These are phyloP conservation scores for Crotalus viridis DNA, from an alignment of 2,113 vertebrate genomes.

Conservation along the genomic window DNA sequence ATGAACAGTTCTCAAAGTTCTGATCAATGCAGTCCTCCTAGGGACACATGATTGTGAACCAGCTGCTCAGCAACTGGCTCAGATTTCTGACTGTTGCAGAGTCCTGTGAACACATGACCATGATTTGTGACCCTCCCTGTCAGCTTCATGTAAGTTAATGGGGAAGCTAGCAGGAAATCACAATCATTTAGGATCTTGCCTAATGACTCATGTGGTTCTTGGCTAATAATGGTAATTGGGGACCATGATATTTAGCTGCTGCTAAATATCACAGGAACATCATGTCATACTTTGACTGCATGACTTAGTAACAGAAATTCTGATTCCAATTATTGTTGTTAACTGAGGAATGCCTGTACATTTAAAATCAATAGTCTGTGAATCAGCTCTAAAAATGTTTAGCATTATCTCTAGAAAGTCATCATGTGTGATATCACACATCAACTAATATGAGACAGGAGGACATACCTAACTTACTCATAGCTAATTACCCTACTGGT, in stretches of 20 bases:
- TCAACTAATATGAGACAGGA: conserved; percentile 19
- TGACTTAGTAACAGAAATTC: neutral
- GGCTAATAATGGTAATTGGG: neutral
- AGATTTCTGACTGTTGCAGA: neutral
- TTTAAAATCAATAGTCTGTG: neutral
- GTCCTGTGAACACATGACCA: neutral
- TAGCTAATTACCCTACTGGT: conserved; percentile 25
- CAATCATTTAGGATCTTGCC: neutral
- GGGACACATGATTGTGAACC: neutral
- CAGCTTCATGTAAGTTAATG: neutral
- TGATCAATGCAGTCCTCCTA: neutral
- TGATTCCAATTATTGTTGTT: neutral
- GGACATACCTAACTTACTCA: neutral
- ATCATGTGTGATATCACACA: neutral
- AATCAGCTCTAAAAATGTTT: neutral
- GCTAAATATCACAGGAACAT: neutral
- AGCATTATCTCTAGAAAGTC: conserved; percentile 23
- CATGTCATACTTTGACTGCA: neutral
- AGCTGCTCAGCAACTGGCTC: neutral
- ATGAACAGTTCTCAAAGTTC: neutral
- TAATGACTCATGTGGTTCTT: neutral
- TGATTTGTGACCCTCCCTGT: neutral
- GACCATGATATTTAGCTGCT: neutral
- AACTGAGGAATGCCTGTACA: neutral
- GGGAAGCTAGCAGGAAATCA: neutral